Conservation (phyloP, 1,140 invertebrate species). For the Brachystomella parvula region DNA sequence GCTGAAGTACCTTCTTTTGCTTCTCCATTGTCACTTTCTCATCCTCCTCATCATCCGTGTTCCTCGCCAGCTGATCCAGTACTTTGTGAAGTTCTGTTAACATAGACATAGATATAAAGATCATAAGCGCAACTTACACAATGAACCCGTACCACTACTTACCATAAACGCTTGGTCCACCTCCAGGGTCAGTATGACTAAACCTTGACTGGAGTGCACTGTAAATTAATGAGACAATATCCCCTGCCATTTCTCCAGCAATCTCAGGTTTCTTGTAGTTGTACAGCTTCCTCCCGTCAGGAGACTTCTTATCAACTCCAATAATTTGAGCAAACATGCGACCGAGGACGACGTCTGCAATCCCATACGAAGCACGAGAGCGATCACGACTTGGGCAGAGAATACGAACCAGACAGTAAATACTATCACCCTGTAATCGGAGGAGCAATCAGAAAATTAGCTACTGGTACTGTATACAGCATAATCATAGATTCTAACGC, state of each 20-base stretch:
- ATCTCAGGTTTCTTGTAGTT: constrained; percentile 49
- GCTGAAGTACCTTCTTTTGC: constrained; percentile 37
- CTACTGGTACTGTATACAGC: constrained; percentile 14
- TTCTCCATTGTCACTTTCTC: constrained; percentile 17
- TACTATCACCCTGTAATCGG: constrained; percentile 43
- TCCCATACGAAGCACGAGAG: constrained; percentile 54
- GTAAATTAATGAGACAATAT: constrained; percentile 67
- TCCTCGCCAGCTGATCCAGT: constrained; percentile 59
- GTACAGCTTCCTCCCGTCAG: constrained; percentile 56
- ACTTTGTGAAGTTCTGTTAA: constrained; percentile 54
- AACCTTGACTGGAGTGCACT: constrained; percentile 59
- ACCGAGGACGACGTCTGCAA: constrained; percentile 58
- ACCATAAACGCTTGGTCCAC: constrained; percentile 22
- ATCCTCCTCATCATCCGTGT: constrained; percentile 45
- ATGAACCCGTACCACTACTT: background rate
- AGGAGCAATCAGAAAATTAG: constrained; percentile 29
- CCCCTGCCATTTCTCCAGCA: constrained; percentile 46
- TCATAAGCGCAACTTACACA: too few species aligned
- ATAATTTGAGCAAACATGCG: constrained; percentile 60
- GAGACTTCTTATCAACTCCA: constrained; percentile 55
- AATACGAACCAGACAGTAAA: constrained; percentile 63
- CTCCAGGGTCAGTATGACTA: constrained; percentile 45
- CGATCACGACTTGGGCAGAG: constrained; percentile 61
- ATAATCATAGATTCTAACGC: constrained; percentile 38
- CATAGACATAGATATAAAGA: background rate